Base-by-base conservation (phyloP, 2,888 invertebrate genomes). In the Aspidapion aeneum region DNA sequence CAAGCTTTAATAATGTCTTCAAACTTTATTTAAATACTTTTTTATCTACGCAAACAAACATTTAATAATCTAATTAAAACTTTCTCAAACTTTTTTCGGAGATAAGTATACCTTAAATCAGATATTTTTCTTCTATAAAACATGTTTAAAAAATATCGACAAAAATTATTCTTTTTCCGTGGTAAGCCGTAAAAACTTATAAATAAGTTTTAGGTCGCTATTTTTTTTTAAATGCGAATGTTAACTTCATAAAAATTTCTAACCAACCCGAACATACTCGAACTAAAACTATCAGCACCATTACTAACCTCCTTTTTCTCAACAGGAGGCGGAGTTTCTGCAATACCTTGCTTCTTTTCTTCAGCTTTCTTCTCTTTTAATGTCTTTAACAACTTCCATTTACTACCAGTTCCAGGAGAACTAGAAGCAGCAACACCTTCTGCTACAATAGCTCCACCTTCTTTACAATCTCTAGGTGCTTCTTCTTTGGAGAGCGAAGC, bases 331-430 rank as follows among this genome's bases (percentile, higher is more conserved):
- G 83, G 83, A 5, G 83, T 81, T 54, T 83, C 82, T 55, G 86
- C 85, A 49, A 75, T 74, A 58, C 87, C 86, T 68, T 89, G 87
- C 63, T 88, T 90, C 77, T 89, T 91, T 73, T 94, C 94, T 78
- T 94, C 94, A 1, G 94, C 92, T 81, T 95, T 94, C 66, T 91
- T 85, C 74, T 95, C 94, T 77, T 94, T 94, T 21, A 95, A 79
- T 1, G 94, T 94, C 80, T 94, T 95, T 1, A 95, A 80, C 55
- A 95, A 83, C 78, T 94, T 94, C 95, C 95, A 95, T 78, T 94
- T 94, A 75, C 94, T 94, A 7, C 92, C 90, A 52, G 88, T 85
- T 12, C 86, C 86, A 16, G 82, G 77, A 12, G 35, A 35, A 3
- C 35, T 12, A 3, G 3, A 3, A 12, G 35, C 12, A 12, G 35